Base-by-base conservation (phyloP, 2,113 vertebrate genomes). In the Podarcis cretensis region DNA sequence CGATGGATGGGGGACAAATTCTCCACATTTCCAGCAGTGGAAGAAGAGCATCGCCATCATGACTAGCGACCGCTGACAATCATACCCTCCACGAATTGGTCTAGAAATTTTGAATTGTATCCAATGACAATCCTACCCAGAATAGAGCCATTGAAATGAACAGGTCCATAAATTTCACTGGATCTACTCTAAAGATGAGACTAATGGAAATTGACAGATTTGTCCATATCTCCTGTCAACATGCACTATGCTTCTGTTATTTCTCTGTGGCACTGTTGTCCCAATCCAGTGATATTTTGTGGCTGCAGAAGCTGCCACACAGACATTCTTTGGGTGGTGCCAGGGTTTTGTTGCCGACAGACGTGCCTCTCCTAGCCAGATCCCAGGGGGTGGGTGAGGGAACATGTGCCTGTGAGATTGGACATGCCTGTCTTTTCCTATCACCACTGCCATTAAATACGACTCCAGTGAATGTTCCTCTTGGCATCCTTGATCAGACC, bases 341-440 rank as follows among this genome's bases (percentile, higher is more conserved):
- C 83, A 73, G n/a, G 43, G 48, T 6, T 57, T 23, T 48, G 66
- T 43, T 32, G 68, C 83, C 27, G 0, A 35, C 68, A 84, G 43
- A 59, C 69, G 7, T 59, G 2, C n/a, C 18, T 63, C 30, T 74
- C 69, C 83, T 69, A 74, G 83, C 59, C 74, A 48, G 35, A n/a
- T 25, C 76, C 18, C 37, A 79, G 40, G 84, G 48, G 18, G 6
- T 3, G 3, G 59, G 57, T 30, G 54, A 20, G 27, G 25, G 75
- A 35, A 81, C 40, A n/a, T 48, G n/a, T 57, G 54, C 12, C 88
- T 57, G 77, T 79, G 77, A 79, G 63, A 80, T 37, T 16, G 16
- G 65, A 32, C 66, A 89, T 75, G 85, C 88, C 85, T 89, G 87
- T 87, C 91, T 69, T 86, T 69, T 37, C 48, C 32, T 69, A 84